Evolutionary conservation across 2,888 invertebrate species (phyloP), one percentile per base, ranked within the genome.

Genomic region (Carterocephalus palaemon): DNA sequence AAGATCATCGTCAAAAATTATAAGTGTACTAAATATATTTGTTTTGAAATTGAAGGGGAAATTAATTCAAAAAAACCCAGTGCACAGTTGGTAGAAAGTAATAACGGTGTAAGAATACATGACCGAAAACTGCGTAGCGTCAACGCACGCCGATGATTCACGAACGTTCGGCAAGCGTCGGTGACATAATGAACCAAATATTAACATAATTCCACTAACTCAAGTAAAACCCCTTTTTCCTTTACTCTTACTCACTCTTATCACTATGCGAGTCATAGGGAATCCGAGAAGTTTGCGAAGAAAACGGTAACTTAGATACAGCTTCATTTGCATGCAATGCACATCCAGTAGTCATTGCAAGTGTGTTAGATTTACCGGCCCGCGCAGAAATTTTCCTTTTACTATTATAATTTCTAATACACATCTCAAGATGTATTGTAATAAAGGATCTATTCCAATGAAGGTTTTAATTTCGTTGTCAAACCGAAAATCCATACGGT

Each of bases 151-250:
- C 52, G 58, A 70, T 86, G 86, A 86, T 76, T 85, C 86, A 86
- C 83, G 64, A 80, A 78, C 67, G 69, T 67, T 67, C 67, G 66
- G 58, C 52, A 53, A 26, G 56, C 59, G 54, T 61, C 61, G 59
- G 82, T 85, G 85, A 86, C 85, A 85, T 86, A 86, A 86, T 84
- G 78, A 80, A 70, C 75, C 58, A 64, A 81, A 83, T n/a, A n/a
- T 85, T 80, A 80, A 75, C 82, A 81, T 83, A 78, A 73, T 71
- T 73, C 70, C 56, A 64, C 62, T 42, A 58, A 62, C 66, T 72
- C 70, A 61, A 62, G 66, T 59, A 62, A 56, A 67, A 70, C 68
- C 70, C 68, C 67, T 71, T 50, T 49, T 76, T 71, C 66, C 70
- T 67, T 74, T 67, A 73, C 67, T 72, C 70, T 75, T 76, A 76